These are phyloP conservation scores for Eufriesea mexicana DNA, from an alignment of 1,140 invertebrate species.

Conservation along the genomic window DNA sequence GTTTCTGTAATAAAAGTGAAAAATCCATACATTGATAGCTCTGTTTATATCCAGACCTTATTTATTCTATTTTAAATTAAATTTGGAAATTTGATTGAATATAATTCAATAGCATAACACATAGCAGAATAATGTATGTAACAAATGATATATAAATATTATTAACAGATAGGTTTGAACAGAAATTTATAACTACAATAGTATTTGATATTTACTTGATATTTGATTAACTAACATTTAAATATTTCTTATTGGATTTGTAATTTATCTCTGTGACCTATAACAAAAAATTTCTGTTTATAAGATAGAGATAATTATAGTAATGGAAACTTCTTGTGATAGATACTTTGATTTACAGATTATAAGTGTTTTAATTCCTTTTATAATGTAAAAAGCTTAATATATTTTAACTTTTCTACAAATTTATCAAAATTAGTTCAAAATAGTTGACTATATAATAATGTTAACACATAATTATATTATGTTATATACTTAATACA, in stretches of 20 bases:
- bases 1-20: constrained; percentile 71
- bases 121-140: too few species aligned
- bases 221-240: not conserved
- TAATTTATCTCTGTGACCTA: not conserved
- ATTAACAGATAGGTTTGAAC: too few species aligned
- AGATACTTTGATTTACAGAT: too few species aligned
- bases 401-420: not conserved
- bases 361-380: too few species aligned
- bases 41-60: not conserved
- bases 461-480: not conserved
- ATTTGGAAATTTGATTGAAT: not conserved
- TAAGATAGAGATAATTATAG: not conserved
- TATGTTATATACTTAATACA: not conserved
- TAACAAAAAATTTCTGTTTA: not conserved
- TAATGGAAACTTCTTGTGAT: too few species aligned
- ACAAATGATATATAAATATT: too few species aligned
- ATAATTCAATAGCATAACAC: too few species aligned
- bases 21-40: constrained; percentile 30
- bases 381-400: not conserved
- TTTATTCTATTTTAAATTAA: not conserved
- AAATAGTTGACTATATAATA: not conserved
- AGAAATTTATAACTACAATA: too few species aligned
- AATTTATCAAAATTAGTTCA: not conserved
- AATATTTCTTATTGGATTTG: not conserved
- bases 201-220: fast-evolving